phyloP scores from a whole-genome alignment of 2,888 invertebrate genomes.

The Apotomis betuletana region DNA sequence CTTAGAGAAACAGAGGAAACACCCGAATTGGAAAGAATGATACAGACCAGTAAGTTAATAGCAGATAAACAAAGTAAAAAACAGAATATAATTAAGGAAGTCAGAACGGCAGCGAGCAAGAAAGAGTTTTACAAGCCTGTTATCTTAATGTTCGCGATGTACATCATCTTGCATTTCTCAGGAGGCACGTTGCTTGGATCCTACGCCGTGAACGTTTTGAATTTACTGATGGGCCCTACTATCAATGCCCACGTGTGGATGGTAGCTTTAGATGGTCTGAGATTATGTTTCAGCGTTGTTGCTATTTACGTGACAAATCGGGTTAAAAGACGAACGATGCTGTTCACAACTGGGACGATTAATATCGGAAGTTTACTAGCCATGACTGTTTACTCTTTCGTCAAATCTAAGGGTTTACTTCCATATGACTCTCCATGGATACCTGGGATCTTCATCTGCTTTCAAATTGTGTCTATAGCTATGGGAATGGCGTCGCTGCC shows the following conservation, averaged over 20 bases:
- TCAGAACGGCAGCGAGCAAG: conserved; percentile 54
- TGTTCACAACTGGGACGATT: conserved; percentile 82
- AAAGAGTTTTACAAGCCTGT: conserved; percentile 83
- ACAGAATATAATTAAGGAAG: conserved; percentile 41
- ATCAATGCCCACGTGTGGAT: conserved; percentile 86
- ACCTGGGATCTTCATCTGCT: conserved; percentile 75
- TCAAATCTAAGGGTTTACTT: conserved; percentile 52
- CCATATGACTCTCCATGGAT: conserved; percentile 68
- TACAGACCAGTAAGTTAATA: conserved; percentile 42
- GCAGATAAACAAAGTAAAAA: conserved; percentile 26
- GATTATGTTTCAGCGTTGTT: conserved; percentile 82
- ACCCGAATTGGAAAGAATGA: conserved; percentile 54
- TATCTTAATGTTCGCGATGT: conserved; percentile 83
- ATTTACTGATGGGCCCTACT: conserved; percentile 79
- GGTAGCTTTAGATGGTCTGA: conserved; percentile 85
- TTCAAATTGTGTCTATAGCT: conserved; percentile 81
- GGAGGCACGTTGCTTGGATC: conserved; percentile 87
- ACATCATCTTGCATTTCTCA: conserved; percentile 85
- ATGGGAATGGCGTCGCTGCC: conserved; percentile 86
- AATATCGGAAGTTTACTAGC: conserved; percentile 82
- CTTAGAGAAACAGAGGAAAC: conserved; percentile 77
- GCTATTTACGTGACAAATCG: conserved; percentile 84
- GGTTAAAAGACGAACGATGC: conserved; percentile 83
- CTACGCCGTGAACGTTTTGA: conserved; percentile 85
- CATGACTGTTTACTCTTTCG: conserved; percentile 73